Evolutionary conservation across 2,888 invertebrate species (phyloP), one percentile per base, ranked within the genome.

Genomic region (Campoplex nolae): DNA sequence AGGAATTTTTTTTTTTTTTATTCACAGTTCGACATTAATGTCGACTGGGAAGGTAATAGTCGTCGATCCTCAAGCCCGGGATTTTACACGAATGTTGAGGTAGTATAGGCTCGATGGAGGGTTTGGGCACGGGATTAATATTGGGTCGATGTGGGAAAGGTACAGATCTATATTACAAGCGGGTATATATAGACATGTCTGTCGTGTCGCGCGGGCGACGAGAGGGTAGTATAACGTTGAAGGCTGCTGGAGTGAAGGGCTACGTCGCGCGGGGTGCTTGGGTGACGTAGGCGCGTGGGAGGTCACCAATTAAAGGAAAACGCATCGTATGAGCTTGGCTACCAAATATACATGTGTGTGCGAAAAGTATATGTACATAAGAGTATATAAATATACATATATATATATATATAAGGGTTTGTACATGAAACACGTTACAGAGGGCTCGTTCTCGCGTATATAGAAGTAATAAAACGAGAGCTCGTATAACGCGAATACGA

Each of bases 291-390:
- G 74, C 73, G 73, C 68, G 83, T 73, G 86, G 80, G 83, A 85
- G 88, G 86, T 88, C 86, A 89, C 83, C 88, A 89, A 90, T 90
- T 88, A 89, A 88, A 85, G 82, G 82, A 88, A 88, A 89, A 85
- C 77, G 84, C 80, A 88, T 78, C 73, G 87, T 79, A 62, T 70
- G 87, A 76, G 81, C 56, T 68, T 65, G 80, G 48, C 35, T 45
- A 28, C 28, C 65, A 32, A 32, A 70, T 58, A 32, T 70, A 81
- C 35, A 48, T 62, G 32, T 65, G 35, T 67, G n/a, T 38, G 42
- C 16, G 48, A n/a, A 16, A 13, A 11, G 11, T 38, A 54, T 16
- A 28, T 32, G 16, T 48, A 70, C 1, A 45, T 28, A 13, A 4
- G n/a, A 16, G 23, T 23, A 23, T 23, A 23, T 48, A 45, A n/a